Conservation (phyloP, 92 coral and sea anemone species). For the Epizoanthus stellaris region DNA sequence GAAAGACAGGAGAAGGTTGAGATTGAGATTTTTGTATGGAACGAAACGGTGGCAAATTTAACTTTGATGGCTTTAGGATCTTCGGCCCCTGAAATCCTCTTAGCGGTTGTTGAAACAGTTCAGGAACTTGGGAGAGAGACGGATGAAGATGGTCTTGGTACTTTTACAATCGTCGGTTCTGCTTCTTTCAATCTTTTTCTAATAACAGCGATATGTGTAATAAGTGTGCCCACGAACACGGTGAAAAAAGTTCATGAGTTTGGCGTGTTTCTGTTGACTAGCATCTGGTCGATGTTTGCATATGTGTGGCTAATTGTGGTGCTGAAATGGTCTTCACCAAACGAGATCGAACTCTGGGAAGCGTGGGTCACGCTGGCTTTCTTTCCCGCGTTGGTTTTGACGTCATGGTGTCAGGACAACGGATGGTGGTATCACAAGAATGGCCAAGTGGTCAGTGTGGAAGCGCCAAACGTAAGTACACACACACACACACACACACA, state of each 20-base stretch:
- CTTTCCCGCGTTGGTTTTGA: slow-evolving; percentile 79
- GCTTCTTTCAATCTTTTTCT: slow-evolving; percentile 88
- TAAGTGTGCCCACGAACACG: slow-evolving; percentile 78
- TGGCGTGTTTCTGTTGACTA: slow-evolving; percentile 82
- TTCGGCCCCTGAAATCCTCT: slow-evolving; percentile 84
- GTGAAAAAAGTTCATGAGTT: slow-evolving; percentile 82
- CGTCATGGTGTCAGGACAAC: slow-evolving; percentile 89
- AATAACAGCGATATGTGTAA: slow-evolving; percentile 83
- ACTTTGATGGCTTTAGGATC: slow-evolving; percentile 92
- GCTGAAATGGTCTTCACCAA: slow-evolving; percentile 79
- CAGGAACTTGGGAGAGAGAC: slow-evolving; percentile 64
- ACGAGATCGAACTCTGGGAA: slow-evolving; percentile 85
- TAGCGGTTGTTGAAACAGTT: slow-evolving; percentile 83
- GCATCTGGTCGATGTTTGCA: slow-evolving; percentile 89
- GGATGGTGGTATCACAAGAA: slow-evolving; percentile 83
- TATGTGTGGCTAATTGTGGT: slow-evolving; percentile 83
- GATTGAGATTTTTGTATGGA: slow-evolving; percentile 91
- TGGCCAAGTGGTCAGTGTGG: slow-evolving; percentile 74
- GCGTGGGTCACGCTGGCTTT: slow-evolving; percentile 79
- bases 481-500: too few species aligned
- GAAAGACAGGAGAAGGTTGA: slow-evolving; percentile 82
- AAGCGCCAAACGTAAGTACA: slow-evolving; percentile 75
- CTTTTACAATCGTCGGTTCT: slow-evolving; percentile 87
- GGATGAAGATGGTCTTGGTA: slow-evolving; percentile 84
- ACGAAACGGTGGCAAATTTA: slow-evolving; percentile 86